Evolutionary conservation across 2,888 invertebrate genomes (phyloP), one percentile per base, ranked within the genome.

Genomic region (Andrena trimmerana): DNA sequence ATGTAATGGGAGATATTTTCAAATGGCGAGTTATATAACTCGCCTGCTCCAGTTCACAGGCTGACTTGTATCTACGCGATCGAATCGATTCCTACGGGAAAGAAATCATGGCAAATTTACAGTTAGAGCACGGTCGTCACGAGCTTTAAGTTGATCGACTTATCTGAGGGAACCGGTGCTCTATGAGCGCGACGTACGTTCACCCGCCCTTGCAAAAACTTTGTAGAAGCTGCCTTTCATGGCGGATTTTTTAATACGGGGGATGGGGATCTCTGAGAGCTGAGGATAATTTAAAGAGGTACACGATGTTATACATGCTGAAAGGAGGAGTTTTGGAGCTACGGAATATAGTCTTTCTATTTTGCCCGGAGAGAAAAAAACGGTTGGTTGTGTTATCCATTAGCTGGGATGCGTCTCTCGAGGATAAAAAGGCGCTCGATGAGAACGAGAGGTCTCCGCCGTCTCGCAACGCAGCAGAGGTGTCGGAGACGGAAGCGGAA

Each of bases 351-450:
- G 24, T 33, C 52, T 66, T 59, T 65, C 27, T 33, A 69, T 63
- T 81, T 72, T 79, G 62, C 27, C 29, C 57, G 54, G 20, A 69
- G n/a, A 57, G 52, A 52, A 52, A 60, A 62, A 72, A 70, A 72
- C n/a, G 75, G 63, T 79, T 75, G 78, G 66, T 74, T 81, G 66
- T 89, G 86, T 89, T 89, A 80, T 89, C 87, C 85, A 86, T 86
- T 88, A 90, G 91, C 83, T 89, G 90, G 88, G 86, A 88, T 63
- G 88, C 78, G 74, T 86, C 90, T 84, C 89, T 86, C 70, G 87
- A 85, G 86, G 86, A 82, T 79, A 86, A 80, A 69, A 88, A 85
- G 86, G 42, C 69, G 76, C 81, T 84, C 86, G 85, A 89, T 73
- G 87, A 89, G 78, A 78, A 87, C 59, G 81, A 83, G 57, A 78